Conservation (phyloP, 1,140 invertebrate species). For the Bombus waltoni region DNA sequence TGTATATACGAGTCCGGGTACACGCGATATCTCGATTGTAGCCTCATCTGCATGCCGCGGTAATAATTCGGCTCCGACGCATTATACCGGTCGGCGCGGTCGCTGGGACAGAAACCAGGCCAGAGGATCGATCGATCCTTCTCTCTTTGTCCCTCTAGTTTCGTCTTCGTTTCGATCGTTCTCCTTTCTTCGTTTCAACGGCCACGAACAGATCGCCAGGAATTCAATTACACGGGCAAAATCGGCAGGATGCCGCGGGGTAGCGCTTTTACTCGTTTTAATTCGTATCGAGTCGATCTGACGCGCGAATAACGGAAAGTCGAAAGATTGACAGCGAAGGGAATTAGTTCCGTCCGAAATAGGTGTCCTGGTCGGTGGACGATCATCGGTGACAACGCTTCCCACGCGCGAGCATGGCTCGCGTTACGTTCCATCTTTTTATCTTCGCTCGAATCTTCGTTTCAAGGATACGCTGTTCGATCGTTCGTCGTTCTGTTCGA, state of each 20-base stretch:
- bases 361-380: background rate
- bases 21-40: conserved; percentile 71
- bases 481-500: background rate
- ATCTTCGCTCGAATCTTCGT: background rate
- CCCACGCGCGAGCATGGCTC: background rate
- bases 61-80: conserved; percentile 69
- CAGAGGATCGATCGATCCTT: conserved; percentile 62
- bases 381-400: background rate
- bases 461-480: background rate
- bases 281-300: conserved; percentile 49
- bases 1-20: conserved; percentile 55
- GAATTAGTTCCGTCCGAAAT: background rate
- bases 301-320: conserved; percentile 42
- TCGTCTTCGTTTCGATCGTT: background rate
- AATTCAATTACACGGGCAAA: conserved; percentile 64
- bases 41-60: conserved; percentile 69
- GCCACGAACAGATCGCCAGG: conserved; percentile 35
- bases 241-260: conserved; percentile 34
- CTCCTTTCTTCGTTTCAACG: conserved; percentile 19
- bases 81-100: conserved; percentile 60
- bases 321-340: background rate
- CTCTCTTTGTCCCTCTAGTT: conserved; percentile 42
- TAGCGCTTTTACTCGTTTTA: conserved; percentile 48
- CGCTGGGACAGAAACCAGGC: conserved; percentile 63
- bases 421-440: background rate